Evolutionary conservation across 2,888 invertebrate species (phyloP).

Genomic region (Penaeus monodon): DNA sequence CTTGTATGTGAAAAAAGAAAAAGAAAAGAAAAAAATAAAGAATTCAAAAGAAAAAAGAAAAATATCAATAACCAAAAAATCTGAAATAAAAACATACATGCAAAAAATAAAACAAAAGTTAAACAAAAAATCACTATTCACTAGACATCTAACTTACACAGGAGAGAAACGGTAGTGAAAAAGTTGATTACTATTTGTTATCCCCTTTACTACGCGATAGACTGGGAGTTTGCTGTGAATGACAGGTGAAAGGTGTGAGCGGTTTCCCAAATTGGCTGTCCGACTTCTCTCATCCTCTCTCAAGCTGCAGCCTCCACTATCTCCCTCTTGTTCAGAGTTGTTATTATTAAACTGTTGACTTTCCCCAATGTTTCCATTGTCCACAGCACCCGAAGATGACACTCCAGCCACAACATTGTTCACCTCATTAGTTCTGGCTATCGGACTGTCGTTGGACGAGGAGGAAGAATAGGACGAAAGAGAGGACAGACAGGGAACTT

Average conservation of each 20-base stretch:
- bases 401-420: constrained; percentile 18
- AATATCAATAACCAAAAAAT: not conserved
- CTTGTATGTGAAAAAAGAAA: not conserved
- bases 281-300: constrained; percentile 29
- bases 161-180: constrained; percentile 65
- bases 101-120: not conserved
- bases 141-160: constrained; percentile 64
- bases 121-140: constrained; percentile 48
- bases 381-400: constrained; percentile 28
- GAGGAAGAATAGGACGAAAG: constrained; percentile 31
- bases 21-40: not conserved
- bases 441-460: constrained; percentile 35
- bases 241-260: constrained; percentile 27
- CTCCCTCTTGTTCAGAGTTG: constrained; percentile 44
- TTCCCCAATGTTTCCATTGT: constrained; percentile 55
- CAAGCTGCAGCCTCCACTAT: constrained; percentile 28
- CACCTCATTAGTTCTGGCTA: constrained; percentile 28
- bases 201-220: constrained; percentile 61
- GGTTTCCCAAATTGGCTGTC: constrained; percentile 26
- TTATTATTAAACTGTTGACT: constrained; percentile 46
- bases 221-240: constrained; percentile 48
- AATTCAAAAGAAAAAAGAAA: not conserved
- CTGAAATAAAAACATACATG: constrained; percentile 32
- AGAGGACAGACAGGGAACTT: constrained; percentile 32
- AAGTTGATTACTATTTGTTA: constrained; percentile 64